Evolutionary conservation across 2,797 vertebrate genomes (phyloP).

Genomic region (Catamblyrhynchus diadema): DNA sequence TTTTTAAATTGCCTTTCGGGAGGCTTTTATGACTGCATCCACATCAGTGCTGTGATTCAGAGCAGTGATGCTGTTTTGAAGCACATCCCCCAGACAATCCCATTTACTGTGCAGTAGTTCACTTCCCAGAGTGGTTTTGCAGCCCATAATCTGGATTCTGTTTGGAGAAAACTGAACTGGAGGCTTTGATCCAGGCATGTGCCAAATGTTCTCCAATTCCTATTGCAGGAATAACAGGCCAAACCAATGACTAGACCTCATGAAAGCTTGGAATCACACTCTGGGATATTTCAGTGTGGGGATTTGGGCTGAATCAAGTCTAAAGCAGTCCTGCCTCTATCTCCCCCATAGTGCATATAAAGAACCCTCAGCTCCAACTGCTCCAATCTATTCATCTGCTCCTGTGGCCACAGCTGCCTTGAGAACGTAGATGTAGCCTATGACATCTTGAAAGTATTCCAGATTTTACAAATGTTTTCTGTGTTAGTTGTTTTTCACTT

Average conservation of each 20-base stretch:
- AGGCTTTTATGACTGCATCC: constrained; percentile 50
- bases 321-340: neutral
- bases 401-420: neutral
- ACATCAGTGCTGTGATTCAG: constrained; percentile 29
- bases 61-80: constrained; percentile 15
- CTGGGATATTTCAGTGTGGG: neutral
- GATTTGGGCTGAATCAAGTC: neutral
- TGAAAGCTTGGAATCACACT: neutral
- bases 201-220: constrained; percentile 2
- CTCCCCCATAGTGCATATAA: neutral
- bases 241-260: constrained; percentile 1
- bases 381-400: neutral
- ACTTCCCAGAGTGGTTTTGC: neutral
- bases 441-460: constrained; percentile 31
- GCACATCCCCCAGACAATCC: constrained; percentile 29
- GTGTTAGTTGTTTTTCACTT: constrained; percentile 7
- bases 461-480: constrained; percentile 26
- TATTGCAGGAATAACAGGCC: neutral
- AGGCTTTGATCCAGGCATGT: constrained; percentile 2
- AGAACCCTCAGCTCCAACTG: neutral
- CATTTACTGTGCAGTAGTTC: constrained; percentile 10
- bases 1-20: constrained; percentile 62
- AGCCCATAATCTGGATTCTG: neutral
- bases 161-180: constrained; percentile 4
- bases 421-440: neutral